Base-by-base conservation (phyloP, 2,113 vertebrate species). In the Progne subis region DNA sequence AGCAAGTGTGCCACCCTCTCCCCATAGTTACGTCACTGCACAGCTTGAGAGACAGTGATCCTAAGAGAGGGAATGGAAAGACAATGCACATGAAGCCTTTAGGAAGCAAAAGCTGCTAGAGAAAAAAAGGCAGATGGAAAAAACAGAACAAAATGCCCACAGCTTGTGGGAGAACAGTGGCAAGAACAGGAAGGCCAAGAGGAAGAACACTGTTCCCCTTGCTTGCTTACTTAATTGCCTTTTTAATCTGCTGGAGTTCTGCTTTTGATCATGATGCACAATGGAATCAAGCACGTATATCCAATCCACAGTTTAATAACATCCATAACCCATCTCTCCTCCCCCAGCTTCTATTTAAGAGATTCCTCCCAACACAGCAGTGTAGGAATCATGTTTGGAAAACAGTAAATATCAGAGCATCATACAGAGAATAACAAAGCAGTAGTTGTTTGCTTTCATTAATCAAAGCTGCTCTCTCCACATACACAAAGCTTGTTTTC, bases 401-500 rank as follows among this genome's bases (percentile, higher is more conserved):
- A 94, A 57, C 53, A 71, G 34, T 56, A 86, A 92, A 49, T 90
- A 93, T 7, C 21, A 2, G 64, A 88, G 83, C 83, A 91, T 74
- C 79, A 39, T 47, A 70, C 71, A 81, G 68, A 74, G 52, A 83
- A 32, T 56, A 96, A 93, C 82, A 92, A 94, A 86, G 72, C 68
- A 75, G 64, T 31, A 52, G 46, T 79, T 97, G 82, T 96, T 97
- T 83, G 77, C 90, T 94, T 96, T 83, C 86, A 72, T 90, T 94
- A 88, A 88, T 92, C 88, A 95, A 93, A 94, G 92, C 85, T 71
- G 63, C 60, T 83, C 79, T 82, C 88, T 74, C 50, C 52, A 83
- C 60, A 75, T 78, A 94, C 0, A 94, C 94, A 96, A 88, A 89
- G 93, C 61, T 64, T 93, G 85, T 95, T 96, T 96, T 96, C 92